Percentiles rank a stretch among this genome's conserved stretches.
Conservation (phyloP, 2,113 vertebrate species). For the Turnix velox region DNA sequence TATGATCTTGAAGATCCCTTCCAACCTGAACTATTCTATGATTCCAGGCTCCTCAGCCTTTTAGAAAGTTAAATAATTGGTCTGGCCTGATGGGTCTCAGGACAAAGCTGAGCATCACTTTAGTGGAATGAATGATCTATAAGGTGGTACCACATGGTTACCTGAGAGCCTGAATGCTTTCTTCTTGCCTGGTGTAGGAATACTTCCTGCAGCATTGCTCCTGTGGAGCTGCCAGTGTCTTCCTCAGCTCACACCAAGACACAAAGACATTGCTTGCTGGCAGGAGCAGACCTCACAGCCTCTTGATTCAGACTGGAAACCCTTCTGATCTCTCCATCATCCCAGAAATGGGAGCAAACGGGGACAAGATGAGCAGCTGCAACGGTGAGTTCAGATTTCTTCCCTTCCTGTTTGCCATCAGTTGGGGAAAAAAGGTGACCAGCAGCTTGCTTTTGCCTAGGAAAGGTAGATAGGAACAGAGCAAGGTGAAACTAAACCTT, state of each 20-base stretch:
- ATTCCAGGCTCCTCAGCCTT: neutral
- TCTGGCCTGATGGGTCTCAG: neutral
- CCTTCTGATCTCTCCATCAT: conserved; percentile 84
- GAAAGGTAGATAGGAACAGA: neutral
- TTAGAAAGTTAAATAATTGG: neutral
- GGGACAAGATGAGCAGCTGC: conserved; percentile 38
- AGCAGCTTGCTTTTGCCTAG: neutral
- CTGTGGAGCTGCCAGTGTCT: conserved; percentile 77
- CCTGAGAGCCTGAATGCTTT: neutral
- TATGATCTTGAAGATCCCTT: too few species aligned
- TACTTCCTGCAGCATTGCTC: conserved; percentile 80
- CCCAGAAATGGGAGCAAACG: conserved; percentile 73
- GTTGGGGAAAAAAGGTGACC: neutral
- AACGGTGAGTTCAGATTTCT: conserved; percentile 28
- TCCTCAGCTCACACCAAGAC: conserved; percentile 72
- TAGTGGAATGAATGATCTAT: neutral
- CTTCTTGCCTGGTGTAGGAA: conserved; percentile 70
- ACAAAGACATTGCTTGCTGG: conserved; percentile 54
- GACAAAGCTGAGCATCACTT: neutral
- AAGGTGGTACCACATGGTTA: rapidly evolving
- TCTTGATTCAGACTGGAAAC: conserved; percentile 73
- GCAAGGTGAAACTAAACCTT: neutral
- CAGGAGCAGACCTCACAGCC: conserved; percentile 70
- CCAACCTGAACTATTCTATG: too few species aligned
- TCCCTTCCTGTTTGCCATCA: neutral